Conservation (phyloP, 2,113 vertebrate species). For the Alosa alosa region DNA sequence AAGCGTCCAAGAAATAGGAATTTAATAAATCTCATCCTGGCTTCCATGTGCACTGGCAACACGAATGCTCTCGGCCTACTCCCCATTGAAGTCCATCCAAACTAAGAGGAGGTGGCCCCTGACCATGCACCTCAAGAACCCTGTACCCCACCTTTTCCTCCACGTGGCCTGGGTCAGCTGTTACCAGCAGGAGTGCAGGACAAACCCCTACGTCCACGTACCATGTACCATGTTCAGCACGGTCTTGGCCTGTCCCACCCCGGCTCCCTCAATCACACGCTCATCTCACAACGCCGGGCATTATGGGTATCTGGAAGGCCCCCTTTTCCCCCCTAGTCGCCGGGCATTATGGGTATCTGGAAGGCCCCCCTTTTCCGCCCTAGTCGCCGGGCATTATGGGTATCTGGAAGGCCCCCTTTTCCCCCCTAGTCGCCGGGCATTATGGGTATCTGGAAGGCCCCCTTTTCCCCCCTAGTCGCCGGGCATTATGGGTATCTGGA, state of each 20-base stretch:
- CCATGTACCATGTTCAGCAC: constrained; percentile 25
- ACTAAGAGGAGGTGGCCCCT: not conserved
- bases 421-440: not conserved
- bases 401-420: too few relatives aligned
- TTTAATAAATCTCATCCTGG: constrained; percentile 63
- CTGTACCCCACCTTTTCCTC: constrained; percentile 1
- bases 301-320: too few relatives aligned
- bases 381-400: too few relatives aligned
- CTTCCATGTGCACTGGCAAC: constrained; percentile 40
- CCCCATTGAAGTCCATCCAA: not conserved
- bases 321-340: too few relatives aligned
- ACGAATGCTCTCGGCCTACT: constrained; percentile 3
- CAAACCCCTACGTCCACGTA: not conserved
- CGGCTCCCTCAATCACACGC: constrained; percentile 60
- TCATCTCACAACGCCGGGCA: constrained; percentile 53
- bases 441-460: too few relatives aligned
- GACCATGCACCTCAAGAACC: not conserved
- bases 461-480: too few relatives aligned
- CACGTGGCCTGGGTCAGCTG: not conserved
- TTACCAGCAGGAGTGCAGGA: not conserved
- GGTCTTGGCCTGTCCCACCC: not conserved
- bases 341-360: too few relatives aligned
- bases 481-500: too few relatives aligned
- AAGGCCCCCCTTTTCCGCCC: constrained; percentile 35
- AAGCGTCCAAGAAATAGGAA: constrained; percentile 60